These are phyloP conservation scores for Thecocarcelia acutangulata DNA, from an alignment of 2,888 invertebrate species.

Conservation along the genomic window DNA sequence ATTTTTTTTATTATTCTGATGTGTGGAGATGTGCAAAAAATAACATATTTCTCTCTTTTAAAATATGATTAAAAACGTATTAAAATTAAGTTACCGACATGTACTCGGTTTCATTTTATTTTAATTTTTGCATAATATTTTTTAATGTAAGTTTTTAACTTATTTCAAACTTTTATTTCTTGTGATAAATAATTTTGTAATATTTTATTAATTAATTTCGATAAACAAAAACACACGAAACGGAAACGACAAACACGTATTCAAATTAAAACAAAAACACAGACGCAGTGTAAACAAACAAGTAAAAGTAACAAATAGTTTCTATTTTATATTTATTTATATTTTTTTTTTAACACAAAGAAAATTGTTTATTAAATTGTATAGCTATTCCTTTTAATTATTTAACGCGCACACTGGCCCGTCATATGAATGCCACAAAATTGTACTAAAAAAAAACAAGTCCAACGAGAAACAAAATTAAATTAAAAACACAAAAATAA, in stretches of 20 bases:
- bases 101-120: too few species aligned
- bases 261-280: constrained; percentile 10
- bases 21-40: too few species aligned
- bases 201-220: constrained; percentile 8
- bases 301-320: background rate
- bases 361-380: constrained; percentile 11
- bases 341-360: constrained; percentile 2
- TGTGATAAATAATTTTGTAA: background rate
- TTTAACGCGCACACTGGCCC: constrained; percentile 59
- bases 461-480: constrained; percentile 45
- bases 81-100: too few species aligned
- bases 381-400: constrained; percentile 21
- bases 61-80: too few species aligned
- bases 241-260: background rate
- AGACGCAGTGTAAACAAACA: constrained; percentile 9
- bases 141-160: too few species aligned
- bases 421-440: constrained; percentile 60
- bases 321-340: constrained; percentile 17
- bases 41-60: too few species aligned
- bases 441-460: constrained; percentile 54
- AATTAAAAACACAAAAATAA: constrained; percentile 37
- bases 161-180: background rate
- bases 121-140: too few species aligned
- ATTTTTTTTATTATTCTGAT: too few species aligned
- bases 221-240: constrained; percentile 22